Evolutionary conservation across 1,140 invertebrate genomes (phyloP).

Genomic region (Drosophila kohkoa): DNA sequence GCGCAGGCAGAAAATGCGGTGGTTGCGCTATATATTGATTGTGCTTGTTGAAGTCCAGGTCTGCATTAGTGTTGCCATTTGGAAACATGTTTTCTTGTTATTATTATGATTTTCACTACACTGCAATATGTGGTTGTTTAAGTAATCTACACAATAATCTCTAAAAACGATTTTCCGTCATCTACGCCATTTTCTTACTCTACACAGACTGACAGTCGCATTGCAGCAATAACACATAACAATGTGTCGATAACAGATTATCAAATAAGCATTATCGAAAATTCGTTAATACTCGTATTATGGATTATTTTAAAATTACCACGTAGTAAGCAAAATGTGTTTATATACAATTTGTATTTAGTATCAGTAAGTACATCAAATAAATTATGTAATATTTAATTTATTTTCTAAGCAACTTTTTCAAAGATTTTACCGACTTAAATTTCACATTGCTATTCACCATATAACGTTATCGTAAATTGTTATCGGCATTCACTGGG

Average conservation of each 20-base stretch:
- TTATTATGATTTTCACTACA: neutral
- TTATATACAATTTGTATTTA: too few species aligned
- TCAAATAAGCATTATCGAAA: too few species aligned
- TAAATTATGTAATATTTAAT: too few species aligned
- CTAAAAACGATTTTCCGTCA: slow-evolving; percentile 43
- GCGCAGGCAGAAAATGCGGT: slow-evolving; percentile 37
- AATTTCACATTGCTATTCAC: neutral
- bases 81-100: slow-evolving; percentile 62
- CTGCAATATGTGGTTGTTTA: neutral
- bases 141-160: slow-evolving; percentile 31
- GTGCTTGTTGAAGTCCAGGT: slow-evolving; percentile 84
- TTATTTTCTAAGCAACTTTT: too few species aligned
- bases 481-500: slow-evolving; percentile 38
- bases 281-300: too few species aligned
- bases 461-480: neutral
- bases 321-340: too few species aligned
- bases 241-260: too few species aligned
- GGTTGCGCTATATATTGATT: slow-evolving; percentile 80
- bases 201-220: slow-evolving; percentile 29
- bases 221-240: slow-evolving; percentile 9
- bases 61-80: slow-evolving; percentile 63
- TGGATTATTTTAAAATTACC: too few species aligned
- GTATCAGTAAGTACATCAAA: too few species aligned
- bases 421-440: too few species aligned
- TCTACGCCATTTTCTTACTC: slow-evolving; percentile 64